Evolutionary conservation across 2,113 vertebrate species (phyloP).

Genomic region (Dunckerocampus dactyliophorus): DNA sequence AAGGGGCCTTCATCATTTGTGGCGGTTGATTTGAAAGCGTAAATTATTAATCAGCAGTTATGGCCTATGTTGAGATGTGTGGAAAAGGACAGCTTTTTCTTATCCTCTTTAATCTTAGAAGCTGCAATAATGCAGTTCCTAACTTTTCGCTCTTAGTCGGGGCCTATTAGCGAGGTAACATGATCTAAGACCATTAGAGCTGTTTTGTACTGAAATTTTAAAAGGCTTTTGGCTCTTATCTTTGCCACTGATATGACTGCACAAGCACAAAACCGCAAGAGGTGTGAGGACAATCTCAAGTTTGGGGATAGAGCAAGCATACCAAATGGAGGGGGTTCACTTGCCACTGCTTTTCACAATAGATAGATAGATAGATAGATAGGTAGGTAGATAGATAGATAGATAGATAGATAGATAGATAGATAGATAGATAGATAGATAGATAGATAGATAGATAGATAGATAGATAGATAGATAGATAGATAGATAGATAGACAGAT

Average conservation of each 20-base stretch:
- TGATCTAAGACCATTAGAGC: constrained; percentile 77
- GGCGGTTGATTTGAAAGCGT: constrained; percentile 81
- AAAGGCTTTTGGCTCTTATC: constrained; percentile 67
- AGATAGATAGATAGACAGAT: too few relatives aligned
- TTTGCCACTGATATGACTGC: constrained; percentile 42
- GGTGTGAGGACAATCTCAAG: constrained; percentile 48
- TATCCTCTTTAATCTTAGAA: constrained; percentile 84
- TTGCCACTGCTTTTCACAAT: neutral
- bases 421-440: too few relatives aligned
- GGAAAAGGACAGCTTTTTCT: constrained; percentile 81
- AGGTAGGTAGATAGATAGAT: too few relatives aligned
- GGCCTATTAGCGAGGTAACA: constrained; percentile 69
- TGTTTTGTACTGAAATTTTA: constrained; percentile 76
- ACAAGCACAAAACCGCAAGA: constrained; percentile 40
- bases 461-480: too few relatives aligned
- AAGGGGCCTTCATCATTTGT: constrained; percentile 81
- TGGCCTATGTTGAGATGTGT: constrained; percentile 75
- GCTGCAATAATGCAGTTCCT: constrained; percentile 81
- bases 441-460: too few relatives aligned
- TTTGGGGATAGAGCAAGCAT: constrained; percentile 30
- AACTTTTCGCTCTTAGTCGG: constrained; percentile 84
- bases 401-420: too few relatives aligned
- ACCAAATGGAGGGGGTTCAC: constrained; percentile 20
- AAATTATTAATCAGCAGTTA: constrained; percentile 86
- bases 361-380: too few relatives aligned